A percentile compares a stretch with the other conserved stretches of the same genome.
phyloP scores from a whole-genome alignment of 2,113 vertebrate species.

The Sylvilagus bachmani region DNA sequence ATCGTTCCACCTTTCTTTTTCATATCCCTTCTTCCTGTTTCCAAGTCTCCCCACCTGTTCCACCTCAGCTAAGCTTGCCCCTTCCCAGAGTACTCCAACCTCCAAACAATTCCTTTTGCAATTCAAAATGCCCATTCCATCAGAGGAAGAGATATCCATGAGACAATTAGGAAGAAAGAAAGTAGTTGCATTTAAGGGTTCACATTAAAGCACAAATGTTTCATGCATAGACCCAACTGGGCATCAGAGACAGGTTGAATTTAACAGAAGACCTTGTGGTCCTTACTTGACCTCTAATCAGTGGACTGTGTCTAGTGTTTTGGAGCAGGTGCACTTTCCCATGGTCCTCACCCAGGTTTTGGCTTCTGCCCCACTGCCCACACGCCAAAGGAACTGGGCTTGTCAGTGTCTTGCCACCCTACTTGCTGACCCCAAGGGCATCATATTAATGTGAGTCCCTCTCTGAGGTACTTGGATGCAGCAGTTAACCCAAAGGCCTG shows the following conservation, averaged over 20 bases:
- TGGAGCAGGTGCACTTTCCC: slow-evolving; percentile 1
- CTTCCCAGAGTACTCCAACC: background rate
- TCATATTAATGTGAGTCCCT: background rate
- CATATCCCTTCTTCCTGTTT: slow-evolving; percentile 10
- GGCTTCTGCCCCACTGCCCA: background rate
- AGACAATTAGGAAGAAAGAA: background rate
- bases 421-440: background rate
- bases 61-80: background rate
- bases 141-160: background rate
- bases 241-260: background rate
- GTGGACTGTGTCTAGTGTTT: background rate
- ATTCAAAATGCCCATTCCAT: background rate
- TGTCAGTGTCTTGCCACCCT: slow-evolving; percentile 2
- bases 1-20: background rate
- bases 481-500: background rate
- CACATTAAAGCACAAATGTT: background rate
- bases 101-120: background rate
- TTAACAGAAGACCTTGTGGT: background rate
- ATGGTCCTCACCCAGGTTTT: background rate
- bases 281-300: background rate
- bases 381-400: background rate
- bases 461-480: background rate
- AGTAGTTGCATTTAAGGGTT: slow-evolving; percentile 1
- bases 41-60: background rate
- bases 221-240: background rate